Evolutionary conservation across 2,113 vertebrate genomes (phyloP).

Genomic region (Mirounga angustirostris): DNA sequence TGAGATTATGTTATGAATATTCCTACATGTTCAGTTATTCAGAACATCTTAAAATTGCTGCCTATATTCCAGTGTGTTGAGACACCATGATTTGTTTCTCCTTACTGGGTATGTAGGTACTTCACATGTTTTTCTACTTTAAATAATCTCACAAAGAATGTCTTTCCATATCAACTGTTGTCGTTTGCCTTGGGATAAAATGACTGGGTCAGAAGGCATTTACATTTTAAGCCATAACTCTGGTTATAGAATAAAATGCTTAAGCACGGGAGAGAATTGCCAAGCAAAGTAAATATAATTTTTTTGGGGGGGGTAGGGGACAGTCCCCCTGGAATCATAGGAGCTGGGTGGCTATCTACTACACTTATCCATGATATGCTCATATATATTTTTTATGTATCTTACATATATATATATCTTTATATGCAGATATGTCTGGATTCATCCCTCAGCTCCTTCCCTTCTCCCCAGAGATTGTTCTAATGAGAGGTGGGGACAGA

Average conservation of each 20-base stretch:
- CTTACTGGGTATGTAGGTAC: neutral
- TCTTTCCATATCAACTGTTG: neutral
- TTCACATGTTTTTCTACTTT: slow-evolving; percentile 12
- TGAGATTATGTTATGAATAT: neutral
- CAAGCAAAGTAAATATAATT: neutral
- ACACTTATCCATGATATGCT: neutral
- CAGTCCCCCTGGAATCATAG: rapidly evolving
- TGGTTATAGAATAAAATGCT: neutral
- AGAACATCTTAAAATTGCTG: neutral
- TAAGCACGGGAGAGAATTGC: neutral
- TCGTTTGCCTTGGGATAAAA: neutral
- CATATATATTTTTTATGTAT: neutral
- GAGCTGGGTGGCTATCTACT: rapidly evolving
- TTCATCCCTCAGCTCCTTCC: neutral
- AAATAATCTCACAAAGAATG: neutral
- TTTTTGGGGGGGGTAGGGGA: neutral
- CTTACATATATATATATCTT: neutral
- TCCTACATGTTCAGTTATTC: neutral
- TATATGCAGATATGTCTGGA: neutral
- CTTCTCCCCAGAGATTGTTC: neutral
- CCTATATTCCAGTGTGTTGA: neutral
- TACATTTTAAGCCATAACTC: neutral
- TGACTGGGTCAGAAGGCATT: neutral
- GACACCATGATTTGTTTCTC: neutral
- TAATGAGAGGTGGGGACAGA: neutral